Base-by-base conservation (phyloP, 2,888 invertebrate genomes). In the Pimpla rufipes region DNA sequence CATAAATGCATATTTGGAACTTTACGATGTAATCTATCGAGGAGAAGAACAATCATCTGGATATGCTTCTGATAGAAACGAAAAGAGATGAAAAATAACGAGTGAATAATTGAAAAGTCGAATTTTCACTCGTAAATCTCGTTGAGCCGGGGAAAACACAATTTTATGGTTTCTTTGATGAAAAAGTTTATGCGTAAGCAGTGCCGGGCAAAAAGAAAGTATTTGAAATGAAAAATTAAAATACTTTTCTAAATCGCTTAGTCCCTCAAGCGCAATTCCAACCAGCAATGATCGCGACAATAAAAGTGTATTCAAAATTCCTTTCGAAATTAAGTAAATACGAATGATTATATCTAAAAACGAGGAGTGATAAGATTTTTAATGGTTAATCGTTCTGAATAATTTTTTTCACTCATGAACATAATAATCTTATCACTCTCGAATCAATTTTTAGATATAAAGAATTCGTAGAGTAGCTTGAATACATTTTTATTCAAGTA, bases 1-100 rank as follows among this genome's bases (percentile, higher is more conserved):
- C 13, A 23, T 66, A 66, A 66, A 66, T 66, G 66, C 66, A 66
- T 42, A 8, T 8, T 21, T 42, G 64, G 64, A 66, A 42, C 42
- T 13, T 66, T 23, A 21, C 18, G 13, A 66, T 23, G 5, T 42
- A 0, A n/a, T 66, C 18, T 21, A 1, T 18, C 21, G n/a, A 5
- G 21, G 42, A 64, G 21, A 42, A 64, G 11, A 42, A 23, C 40
- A 64, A 40, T 64, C 18, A 40, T 64, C 35, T 29, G n/a, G 35
- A 16, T 13, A 13, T 7, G 8, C n/a, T n/a, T 35, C 8, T 35
- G 35, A 35, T 35, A 1, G n/a, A 59, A 59, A 59, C 0, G 13
- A 59, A 35, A 0, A 6, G 6, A 16, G 18, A 57, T 23, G 21
- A 40, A 29, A 64, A 11, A 37, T 10, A 18, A 21, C 21, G 42